Percentiles rank a stretch among this genome's conserved stretches.
Evolutionary conservation across 2,888 invertebrate genomes (phyloP).

Genomic region (Lepidonotus clava): DNA sequence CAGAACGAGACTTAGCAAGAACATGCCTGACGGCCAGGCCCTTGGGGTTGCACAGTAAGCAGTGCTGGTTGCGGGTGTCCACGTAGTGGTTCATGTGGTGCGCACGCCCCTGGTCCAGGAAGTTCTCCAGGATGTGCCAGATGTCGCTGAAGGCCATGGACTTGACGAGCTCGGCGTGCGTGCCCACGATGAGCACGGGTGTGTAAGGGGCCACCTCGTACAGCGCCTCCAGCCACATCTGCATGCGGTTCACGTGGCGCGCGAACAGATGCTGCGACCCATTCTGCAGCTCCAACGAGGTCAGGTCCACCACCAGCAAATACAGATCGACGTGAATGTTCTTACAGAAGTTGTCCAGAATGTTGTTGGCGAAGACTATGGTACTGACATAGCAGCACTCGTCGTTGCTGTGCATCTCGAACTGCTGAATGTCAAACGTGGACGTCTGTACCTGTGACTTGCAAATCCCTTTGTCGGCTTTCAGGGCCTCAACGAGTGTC

Average conservation of each 20-base stretch:
- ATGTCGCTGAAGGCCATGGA: conserved; percentile 66
- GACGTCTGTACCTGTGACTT: conserved; percentile 61
- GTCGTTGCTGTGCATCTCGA: conserved; percentile 65
- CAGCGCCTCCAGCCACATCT: conserved; percentile 68
- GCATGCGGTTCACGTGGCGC: conserved; percentile 67
- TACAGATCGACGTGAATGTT: conserved; percentile 66
- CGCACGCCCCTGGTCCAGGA: conserved; percentile 65
- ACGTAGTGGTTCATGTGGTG: conserved; percentile 65
- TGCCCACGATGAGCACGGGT: conserved; percentile 67
- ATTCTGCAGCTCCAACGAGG: conserved; percentile 67
- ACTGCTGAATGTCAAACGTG: conserved; percentile 66
- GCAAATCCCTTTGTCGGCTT: conserved; percentile 66
- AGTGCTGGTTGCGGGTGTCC: conserved; percentile 63
- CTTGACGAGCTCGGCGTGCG: conserved; percentile 68
- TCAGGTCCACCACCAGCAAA: conserved; percentile 66
- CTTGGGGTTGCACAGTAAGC: conserved; percentile 66
- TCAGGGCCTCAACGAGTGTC: conserved; percentile 67
- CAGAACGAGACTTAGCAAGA: conserved; percentile 63
- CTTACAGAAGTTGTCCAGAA: conserved; percentile 65
- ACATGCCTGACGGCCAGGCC: conserved; percentile 63
- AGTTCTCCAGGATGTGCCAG: conserved; percentile 65
- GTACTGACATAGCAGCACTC: conserved; percentile 65
- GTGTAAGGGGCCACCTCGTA: conserved; percentile 67
- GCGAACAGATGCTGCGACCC: conserved; percentile 68
- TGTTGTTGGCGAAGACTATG: conserved; percentile 66